Conservation (phyloP, 2,888 invertebrate genomes). For the Nomada hirtipes region DNA sequence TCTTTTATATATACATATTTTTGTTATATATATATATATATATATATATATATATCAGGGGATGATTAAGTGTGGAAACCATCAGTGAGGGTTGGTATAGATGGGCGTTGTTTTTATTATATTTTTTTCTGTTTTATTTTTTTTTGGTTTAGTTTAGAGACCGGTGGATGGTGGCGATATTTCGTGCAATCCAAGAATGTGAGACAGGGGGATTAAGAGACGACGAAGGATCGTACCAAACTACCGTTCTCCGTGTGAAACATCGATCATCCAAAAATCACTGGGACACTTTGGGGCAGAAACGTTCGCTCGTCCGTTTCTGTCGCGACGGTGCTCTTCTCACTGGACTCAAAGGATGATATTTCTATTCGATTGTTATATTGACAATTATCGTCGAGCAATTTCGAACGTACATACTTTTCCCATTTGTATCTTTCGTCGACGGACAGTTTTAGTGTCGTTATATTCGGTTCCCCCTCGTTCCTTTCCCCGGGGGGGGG, state of each 20-base stretch:
- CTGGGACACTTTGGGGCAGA: slow-evolving; percentile 30
- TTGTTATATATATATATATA: not conserved
- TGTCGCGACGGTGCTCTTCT: slow-evolving; percentile 33
- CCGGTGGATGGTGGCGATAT: slow-evolving; percentile 18
- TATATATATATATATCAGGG: not conserved
- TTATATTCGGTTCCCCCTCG: no score
- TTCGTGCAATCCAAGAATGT: slow-evolving; percentile 19
- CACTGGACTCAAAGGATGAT: slow-evolving; percentile 31
- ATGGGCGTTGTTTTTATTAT: not conserved
- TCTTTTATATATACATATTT: not conserved
- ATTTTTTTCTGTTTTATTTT: no score
- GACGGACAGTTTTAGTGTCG: no score
- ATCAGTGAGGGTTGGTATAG: slow-evolving; percentile 16
- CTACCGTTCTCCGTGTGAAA: slow-evolving; percentile 34
- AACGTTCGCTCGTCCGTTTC: slow-evolving; percentile 40
- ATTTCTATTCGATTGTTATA: not conserved
- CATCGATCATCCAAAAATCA: slow-evolving; percentile 28
- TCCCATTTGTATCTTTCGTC: no score
- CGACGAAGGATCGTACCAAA: slow-evolving; percentile 16
- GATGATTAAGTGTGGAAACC: not conserved
- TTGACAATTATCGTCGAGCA: no score
- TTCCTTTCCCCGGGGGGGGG: no score
- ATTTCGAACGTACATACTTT: no score
- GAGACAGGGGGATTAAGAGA: slow-evolving; percentile 22
- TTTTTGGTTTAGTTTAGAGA: slow-evolving; percentile 8